Percentiles rank a stretch among this genome's conserved stretches.
phyloP scores from a whole-genome alignment of 2,113 vertebrate species.

The Mus spicilegus region DNA sequence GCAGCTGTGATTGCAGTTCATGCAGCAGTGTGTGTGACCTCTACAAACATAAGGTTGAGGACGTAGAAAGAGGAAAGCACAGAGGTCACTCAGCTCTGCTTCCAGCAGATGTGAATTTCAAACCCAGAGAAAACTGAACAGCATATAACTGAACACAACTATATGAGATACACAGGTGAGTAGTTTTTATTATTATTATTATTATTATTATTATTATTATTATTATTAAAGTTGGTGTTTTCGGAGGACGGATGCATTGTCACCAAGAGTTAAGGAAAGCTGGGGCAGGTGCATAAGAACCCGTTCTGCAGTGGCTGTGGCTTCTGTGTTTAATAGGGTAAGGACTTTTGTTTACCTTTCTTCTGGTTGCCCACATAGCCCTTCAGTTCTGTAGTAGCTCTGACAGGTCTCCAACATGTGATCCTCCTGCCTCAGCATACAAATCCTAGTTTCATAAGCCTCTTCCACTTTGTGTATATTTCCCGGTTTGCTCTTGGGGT shows the following conservation, averaged over 20 bases:
- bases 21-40: not conserved
- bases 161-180: not conserved
- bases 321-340: not conserved
- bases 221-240: not conserved
- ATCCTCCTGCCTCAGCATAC: not conserved
- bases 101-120: constrained; percentile 31
- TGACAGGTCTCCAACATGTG: not conserved
- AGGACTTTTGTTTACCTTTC: not conserved
- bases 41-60: not conserved
- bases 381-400: not conserved
- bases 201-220: too few species aligned
- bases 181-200: not conserved
- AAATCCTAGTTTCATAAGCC: not conserved
- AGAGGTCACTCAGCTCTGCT: not conserved
- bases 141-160: not conserved
- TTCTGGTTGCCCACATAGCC: not conserved
- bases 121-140: constrained; percentile 8
- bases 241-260: not conserved
- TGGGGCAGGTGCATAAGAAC: too few species aligned
- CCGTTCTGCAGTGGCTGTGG: not conserved
- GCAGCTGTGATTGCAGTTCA: not conserved
- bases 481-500: not conserved
- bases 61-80: not conserved
- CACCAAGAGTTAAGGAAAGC: not conserved
- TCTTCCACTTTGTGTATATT: not conserved